Conservation (phyloP, 2,888 invertebrate species). For the Phortica okadai region DNA sequence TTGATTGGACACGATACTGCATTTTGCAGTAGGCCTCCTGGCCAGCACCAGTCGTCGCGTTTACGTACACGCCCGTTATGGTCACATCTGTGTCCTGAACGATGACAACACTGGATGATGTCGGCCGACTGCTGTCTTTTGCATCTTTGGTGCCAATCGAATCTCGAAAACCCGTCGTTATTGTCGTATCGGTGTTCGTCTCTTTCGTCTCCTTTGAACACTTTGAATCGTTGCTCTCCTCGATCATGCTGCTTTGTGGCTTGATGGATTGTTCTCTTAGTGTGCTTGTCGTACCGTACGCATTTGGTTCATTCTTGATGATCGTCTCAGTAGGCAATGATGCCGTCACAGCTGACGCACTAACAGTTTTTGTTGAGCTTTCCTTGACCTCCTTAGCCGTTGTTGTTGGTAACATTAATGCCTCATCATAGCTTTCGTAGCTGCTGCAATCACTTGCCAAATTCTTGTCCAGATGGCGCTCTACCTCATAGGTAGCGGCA, state of each 20-base stretch:
- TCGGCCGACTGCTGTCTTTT: constrained; percentile 75
- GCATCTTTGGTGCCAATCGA: constrained; percentile 71
- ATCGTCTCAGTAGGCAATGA: constrained; percentile 42
- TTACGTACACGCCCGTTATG: constrained; percentile 90
- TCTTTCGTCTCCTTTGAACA: constrained; percentile 73
- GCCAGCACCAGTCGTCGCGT: constrained; percentile 84
- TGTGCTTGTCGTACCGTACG: constrained; percentile 18
- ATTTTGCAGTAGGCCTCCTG: constrained; percentile 91
- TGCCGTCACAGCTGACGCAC: neutral
- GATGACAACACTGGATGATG: constrained; percentile 83
- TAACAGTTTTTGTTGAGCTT: constrained; percentile 33
- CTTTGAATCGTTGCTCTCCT: constrained; percentile 72
- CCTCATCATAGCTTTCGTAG: constrained; percentile 73
- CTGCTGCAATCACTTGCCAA: constrained; percentile 73
- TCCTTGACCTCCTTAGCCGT: constrained; percentile 24
- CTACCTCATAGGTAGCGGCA: constrained; percentile 90
- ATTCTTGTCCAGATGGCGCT: constrained; percentile 75
- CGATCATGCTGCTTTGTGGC: constrained; percentile 62
- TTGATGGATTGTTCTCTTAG: constrained; percentile 45
- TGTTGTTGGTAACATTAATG: constrained; percentile 64
- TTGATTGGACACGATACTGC: constrained; percentile 92
- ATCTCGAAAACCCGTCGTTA: constrained; percentile 66
- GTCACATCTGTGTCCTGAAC: constrained; percentile 92
- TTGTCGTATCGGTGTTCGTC: constrained; percentile 71
- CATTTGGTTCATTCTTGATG: constrained; percentile 45